Conservation (phyloP, 2,113 vertebrate genomes). For the Tachycineta bicolor region DNA sequence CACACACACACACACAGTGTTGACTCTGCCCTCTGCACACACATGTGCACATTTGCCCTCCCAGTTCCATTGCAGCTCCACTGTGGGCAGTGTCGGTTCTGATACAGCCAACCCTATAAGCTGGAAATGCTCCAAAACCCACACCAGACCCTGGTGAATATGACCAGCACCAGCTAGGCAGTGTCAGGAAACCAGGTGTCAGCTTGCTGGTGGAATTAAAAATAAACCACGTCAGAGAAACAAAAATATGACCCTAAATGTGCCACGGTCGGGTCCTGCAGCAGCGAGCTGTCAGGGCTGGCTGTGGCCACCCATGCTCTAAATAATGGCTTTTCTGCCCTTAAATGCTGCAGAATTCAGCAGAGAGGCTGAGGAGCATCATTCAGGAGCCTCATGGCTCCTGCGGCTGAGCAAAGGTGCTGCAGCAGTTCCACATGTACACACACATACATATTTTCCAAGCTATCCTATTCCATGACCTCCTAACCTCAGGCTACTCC, state of each 20-base stretch:
- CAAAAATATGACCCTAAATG: rapidly evolving
- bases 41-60: too few species aligned
- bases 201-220: not conserved
- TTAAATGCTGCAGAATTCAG: not conserved
- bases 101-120: rapidly evolving
- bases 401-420: not conserved
- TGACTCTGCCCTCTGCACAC: not conserved
- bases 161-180: rapidly evolving
- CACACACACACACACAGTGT: not conserved
- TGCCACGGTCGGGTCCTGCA: rapidly evolving
- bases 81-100: not conserved
- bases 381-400: not conserved
- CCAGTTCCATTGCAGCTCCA: not conserved
- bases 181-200: not conserved
- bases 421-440: not conserved
- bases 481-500: not conserved
- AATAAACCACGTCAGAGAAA: not conserved
- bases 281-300: not conserved
- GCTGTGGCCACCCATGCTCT: rapidly evolving
- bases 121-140: not conserved
- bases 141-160: not conserved
- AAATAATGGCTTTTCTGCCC: not conserved
- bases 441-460: not conserved
- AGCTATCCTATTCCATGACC: not conserved
- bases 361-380: not conserved